Percentiles rank a stretch among this genome's conserved stretches.
These are phyloP conservation scores for Globodera rostochiensis DNA, from an alignment of 1,140 invertebrate genomes.

Conservation along the genomic window DNA sequence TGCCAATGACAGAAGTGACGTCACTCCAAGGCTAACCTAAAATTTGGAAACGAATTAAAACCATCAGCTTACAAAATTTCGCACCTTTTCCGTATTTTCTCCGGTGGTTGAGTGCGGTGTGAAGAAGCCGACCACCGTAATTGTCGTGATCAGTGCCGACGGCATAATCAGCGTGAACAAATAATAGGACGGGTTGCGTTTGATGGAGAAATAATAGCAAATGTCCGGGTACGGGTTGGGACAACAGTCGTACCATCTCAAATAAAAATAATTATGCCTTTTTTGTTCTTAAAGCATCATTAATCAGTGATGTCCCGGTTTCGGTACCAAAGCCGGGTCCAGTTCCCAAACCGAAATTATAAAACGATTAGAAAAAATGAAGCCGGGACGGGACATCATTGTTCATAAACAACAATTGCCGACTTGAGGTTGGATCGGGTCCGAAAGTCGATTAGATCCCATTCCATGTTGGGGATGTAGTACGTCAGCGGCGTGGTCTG, in stretches of 20 bases:
- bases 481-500: constrained; percentile 44
- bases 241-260: constrained; percentile 60
- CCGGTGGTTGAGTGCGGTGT: constrained; percentile 62
- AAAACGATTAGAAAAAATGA: background rate
- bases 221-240: constrained; percentile 54
- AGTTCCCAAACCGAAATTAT: background rate
- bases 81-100: constrained; percentile 63
- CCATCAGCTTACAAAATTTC: constrained; percentile 28
- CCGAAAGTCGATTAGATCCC: constrained; percentile 60
- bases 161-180: constrained; percentile 63
- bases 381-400: too few relatives aligned
- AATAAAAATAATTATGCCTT: background rate
- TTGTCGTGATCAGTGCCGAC: constrained; percentile 61
- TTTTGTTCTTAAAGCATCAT: too few relatives aligned
- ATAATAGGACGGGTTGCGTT: constrained; percentile 63
- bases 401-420: background rate
- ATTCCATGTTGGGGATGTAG: constrained; percentile 65
- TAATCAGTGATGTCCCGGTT: too few relatives aligned
- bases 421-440: constrained; percentile 57
- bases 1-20: constrained; percentile 34
- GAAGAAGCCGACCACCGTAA: constrained; percentile 63
- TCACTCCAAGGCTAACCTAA: constrained; percentile 40
- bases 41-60: background rate
- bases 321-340: too few relatives aligned
- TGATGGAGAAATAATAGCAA: constrained; percentile 63